These are phyloP conservation scores for Amphilophus citrinellus DNA, from an alignment of 2,113 vertebrate species.

Conservation along the genomic window DNA sequence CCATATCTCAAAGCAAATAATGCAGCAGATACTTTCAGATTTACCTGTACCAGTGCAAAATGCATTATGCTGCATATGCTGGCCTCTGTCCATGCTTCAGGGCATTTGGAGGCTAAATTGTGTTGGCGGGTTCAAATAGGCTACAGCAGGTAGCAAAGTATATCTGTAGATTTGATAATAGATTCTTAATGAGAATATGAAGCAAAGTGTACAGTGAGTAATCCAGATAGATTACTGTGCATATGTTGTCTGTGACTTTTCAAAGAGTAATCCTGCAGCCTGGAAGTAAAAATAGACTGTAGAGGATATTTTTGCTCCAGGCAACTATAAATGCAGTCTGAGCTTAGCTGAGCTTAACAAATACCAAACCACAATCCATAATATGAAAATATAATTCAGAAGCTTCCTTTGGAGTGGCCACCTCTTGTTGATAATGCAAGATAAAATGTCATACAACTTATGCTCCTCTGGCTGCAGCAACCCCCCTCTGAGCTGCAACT, in stretches of 20 bases:
- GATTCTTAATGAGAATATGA: neutral
- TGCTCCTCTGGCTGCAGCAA: neutral
- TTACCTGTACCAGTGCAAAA: neutral
- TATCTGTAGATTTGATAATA: neutral
- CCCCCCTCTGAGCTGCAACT: neutral
- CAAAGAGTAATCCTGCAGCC: constrained; percentile 14
- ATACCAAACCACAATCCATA: neutral
- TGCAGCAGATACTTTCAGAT: neutral
- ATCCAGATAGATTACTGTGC: neutral
- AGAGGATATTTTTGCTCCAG: neutral
- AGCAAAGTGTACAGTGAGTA: neutral
- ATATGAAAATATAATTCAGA: neutral
- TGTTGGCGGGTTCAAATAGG: neutral
- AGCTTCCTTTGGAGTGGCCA: neutral
- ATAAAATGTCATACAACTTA: too few relatives aligned
- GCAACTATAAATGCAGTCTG: neutral
- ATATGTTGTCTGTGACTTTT: constrained; percentile 1
- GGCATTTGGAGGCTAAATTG: neutral
- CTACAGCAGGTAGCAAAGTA: neutral
- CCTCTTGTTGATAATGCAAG: neutral
- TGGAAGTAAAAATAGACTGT: neutral
- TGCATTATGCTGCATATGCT: neutral
- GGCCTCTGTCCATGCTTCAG: neutral
- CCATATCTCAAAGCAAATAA: neutral
- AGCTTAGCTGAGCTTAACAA: neutral